Percentiles rank a stretch among this genome's conserved stretches.
These are phyloP conservation scores for Seriola aureovittata DNA, from an alignment of 2,113 vertebrate species.

Conservation along the genomic window DNA sequence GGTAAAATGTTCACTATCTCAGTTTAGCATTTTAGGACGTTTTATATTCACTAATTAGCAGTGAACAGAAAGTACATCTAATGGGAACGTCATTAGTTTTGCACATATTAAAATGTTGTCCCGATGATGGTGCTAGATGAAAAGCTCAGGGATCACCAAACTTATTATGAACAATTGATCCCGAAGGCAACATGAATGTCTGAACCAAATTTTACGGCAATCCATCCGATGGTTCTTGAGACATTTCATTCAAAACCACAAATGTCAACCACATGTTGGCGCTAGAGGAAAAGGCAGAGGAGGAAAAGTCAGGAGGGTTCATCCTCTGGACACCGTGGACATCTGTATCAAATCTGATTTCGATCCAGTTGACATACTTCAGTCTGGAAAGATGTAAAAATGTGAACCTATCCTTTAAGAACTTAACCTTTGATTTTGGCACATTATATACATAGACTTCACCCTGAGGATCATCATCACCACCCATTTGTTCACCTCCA, in stretches of 20 bases:
- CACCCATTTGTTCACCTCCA: not conserved
- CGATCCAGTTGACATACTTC: not conserved
- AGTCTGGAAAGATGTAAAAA: not conserved
- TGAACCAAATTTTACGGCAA: not conserved
- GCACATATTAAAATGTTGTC: not conserved
- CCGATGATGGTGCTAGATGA: not conserved
- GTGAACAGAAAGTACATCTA: not conserved
- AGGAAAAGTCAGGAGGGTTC: not conserved
- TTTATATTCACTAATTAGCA: not conserved
- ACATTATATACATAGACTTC: constrained; percentile 38
- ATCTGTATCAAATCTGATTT: not conserved
- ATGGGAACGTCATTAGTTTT: not conserved
- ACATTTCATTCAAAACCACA: not conserved
- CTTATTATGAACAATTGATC: not conserved
- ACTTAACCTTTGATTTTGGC: constrained; percentile 29
- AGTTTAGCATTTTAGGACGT: not conserved
- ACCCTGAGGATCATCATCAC: constrained; percentile 50
- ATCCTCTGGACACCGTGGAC: not conserved
- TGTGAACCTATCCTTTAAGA: constrained; percentile 26
- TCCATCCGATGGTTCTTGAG: not conserved
- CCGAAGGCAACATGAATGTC: not conserved
- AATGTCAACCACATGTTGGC: not conserved
- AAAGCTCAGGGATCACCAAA: not conserved
- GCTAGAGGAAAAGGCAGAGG: not conserved
- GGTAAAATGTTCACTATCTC: no score